These are phyloP conservation scores for Micronisus gabar DNA, from an alignment of 2,113 vertebrate species.

Conservation along the genomic window DNA sequence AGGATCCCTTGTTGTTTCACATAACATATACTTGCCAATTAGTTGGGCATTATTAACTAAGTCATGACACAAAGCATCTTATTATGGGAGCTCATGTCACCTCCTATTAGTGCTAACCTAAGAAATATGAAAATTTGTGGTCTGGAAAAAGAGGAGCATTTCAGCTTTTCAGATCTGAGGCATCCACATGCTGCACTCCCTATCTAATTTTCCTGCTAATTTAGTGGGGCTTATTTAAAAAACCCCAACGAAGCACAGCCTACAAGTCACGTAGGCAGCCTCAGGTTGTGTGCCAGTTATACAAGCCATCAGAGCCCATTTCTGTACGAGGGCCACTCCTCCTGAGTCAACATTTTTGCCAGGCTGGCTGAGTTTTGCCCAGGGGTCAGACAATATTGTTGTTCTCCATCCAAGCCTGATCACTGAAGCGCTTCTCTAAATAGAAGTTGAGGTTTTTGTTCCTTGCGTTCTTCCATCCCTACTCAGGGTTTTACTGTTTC, in stretches of 20 bases:
- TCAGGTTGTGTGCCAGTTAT: fast-evolving
- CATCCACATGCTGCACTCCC: neutral
- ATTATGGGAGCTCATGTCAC: neutral
- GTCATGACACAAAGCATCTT: neutral
- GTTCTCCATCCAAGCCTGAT: neutral
- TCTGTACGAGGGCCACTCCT: neutral
- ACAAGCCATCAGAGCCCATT: neutral
- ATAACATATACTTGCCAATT: neutral
- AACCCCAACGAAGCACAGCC: fast-evolving
- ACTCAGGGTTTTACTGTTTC: neutral
- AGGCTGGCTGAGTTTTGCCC: neutral
- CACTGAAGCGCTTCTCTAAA: neutral
- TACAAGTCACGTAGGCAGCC: neutral
- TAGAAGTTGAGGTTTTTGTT: neutral
- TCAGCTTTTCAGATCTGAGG: neutral
- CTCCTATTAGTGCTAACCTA: neutral
- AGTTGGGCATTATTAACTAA: neutral
- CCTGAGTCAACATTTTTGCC: fast-evolving
- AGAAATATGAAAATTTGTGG: neutral
- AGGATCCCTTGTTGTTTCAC: neutral
- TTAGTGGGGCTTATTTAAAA: neutral
- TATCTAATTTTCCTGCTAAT: neutral
- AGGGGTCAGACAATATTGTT: neutral
- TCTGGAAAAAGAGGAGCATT: neutral
- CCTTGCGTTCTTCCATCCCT: neutral